A percentile compares a stretch with the other conserved stretches of the same genome.
Evolutionary conservation across 2,888 invertebrate genomes (phyloP).

Genomic region (Amblyteles armatorius): DNA sequence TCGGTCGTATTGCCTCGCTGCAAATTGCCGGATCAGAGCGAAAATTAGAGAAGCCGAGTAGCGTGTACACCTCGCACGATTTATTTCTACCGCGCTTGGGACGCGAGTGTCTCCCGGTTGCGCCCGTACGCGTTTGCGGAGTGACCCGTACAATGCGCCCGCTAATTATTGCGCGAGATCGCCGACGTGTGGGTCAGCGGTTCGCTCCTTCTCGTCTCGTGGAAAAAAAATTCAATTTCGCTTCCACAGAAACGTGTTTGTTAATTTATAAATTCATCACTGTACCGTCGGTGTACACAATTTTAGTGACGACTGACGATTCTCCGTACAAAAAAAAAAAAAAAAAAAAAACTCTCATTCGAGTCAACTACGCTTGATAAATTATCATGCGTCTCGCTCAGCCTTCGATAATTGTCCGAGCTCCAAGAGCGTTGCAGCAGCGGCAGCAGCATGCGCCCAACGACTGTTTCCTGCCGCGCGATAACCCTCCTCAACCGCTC

Average conservation of each 20-base stretch:
- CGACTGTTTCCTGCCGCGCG: conserved; percentile 56
- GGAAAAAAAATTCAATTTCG: neutral
- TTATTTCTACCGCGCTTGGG: neutral
- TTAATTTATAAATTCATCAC: neutral
- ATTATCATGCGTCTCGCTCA: conserved; percentile 20
- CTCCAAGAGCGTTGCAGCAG: conserved; percentile 11
- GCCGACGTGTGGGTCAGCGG: neutral
- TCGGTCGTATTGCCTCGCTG: neutral
- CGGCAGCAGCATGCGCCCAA: conserved; percentile 6
- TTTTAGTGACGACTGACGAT: neutral
- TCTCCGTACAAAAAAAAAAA: neutral
- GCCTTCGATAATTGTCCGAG: conserved; percentile 37
- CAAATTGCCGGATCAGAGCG: conserved; percentile 29
- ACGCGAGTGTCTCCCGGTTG: neutral
- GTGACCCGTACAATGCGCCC: neutral
- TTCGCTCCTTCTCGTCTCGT: neutral
- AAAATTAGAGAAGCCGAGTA: conserved; percentile 40
- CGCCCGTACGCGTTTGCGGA: neutral
- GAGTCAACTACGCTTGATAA: conserved; percentile 6
- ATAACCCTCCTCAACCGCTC: conserved; percentile 50
- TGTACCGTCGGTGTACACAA: neutral
- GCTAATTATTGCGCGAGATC: neutral
- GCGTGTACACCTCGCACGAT: conserved; percentile 16
- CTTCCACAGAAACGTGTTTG: neutral
- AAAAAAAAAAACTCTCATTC: neutral